Evolutionary conservation across 2,888 invertebrate species (phyloP).

Genomic region (Cataglyphis albicans): DNA sequence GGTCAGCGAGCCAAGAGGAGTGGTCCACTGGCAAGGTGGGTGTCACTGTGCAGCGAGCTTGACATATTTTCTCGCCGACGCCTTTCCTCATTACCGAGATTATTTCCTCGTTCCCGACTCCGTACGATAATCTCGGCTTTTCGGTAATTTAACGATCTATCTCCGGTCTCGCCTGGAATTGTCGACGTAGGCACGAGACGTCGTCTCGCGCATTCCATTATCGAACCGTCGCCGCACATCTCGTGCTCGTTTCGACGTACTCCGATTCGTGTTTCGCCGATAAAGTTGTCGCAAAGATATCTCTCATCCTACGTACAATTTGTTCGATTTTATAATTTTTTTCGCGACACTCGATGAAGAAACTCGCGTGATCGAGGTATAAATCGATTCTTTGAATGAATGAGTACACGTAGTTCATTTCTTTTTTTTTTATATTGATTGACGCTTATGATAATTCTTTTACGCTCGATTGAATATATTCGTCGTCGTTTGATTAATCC

Average conservation of each 20-base stretch:
- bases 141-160: neutral
- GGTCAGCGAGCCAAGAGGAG: constrained; percentile 95
- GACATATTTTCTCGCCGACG: constrained; percentile 42
- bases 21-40: constrained; percentile 97
- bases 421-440: neutral
- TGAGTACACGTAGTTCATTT: neutral
- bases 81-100: constrained; percentile 65
- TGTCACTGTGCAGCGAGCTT: constrained; percentile 81
- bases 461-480: constrained; percentile 71
- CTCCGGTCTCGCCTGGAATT: neutral
- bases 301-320: neutral
- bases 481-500: constrained; percentile 67
- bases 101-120: constrained; percentile 38
- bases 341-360: neutral
- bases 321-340: constrained; percentile 1
- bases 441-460: constrained; percentile 62
- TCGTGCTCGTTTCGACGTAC: constrained; percentile 34
- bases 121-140: neutral
- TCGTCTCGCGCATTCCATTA: constrained; percentile 52
- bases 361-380: constrained; percentile 30
- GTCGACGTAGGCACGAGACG: constrained; percentile 16
- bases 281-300: constrained; percentile 8
- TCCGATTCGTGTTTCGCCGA: constrained; percentile 39
- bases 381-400: constrained; percentile 37
- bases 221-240: constrained; percentile 41